These are phyloP conservation scores for Opisthocomus hoazin DNA, from an alignment of 2,113 vertebrate genomes.

Conservation along the genomic window DNA sequence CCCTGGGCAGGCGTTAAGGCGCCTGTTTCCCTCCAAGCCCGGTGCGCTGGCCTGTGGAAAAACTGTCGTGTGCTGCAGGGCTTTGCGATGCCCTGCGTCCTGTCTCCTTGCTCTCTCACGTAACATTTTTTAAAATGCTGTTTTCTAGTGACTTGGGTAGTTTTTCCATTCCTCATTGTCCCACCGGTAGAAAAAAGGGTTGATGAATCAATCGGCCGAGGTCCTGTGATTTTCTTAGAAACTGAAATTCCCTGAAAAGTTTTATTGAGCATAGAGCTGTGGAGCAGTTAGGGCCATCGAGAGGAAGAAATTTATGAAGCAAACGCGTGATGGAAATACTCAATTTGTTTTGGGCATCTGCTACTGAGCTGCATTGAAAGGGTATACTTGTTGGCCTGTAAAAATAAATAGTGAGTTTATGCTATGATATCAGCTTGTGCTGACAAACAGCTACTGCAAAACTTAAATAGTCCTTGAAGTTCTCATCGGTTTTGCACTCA, in stretches of 20 bases:
- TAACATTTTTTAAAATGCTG: fast-evolving
- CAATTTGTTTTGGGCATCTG: background rate
- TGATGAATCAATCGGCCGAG: background rate
- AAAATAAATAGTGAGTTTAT: background rate
- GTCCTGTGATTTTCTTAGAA: background rate
- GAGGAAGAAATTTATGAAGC: background rate
- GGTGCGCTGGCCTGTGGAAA: background rate
- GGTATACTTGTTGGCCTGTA: background rate
- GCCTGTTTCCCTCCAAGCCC: background rate
- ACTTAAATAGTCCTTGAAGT: background rate
- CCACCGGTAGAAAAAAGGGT: background rate
- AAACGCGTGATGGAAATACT: background rate
- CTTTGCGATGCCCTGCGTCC: background rate
- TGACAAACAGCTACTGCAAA: background rate
- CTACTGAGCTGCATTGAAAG: background rate
- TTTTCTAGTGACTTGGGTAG: background rate
- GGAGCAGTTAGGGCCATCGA: background rate
- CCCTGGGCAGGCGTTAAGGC: background rate
- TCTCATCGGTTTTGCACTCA: background rate
- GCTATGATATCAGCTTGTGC: background rate
- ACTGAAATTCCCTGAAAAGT: background rate
- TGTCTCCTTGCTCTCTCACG: background rate
- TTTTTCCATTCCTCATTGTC: background rate
- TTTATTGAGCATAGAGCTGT: background rate
- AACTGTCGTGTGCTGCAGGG: background rate